A percentile compares a stretch with the other conserved stretches of the same genome.
These are phyloP conservation scores for Channa maculata DNA, from an alignment of 2,113 vertebrate genomes.

Conservation along the genomic window DNA sequence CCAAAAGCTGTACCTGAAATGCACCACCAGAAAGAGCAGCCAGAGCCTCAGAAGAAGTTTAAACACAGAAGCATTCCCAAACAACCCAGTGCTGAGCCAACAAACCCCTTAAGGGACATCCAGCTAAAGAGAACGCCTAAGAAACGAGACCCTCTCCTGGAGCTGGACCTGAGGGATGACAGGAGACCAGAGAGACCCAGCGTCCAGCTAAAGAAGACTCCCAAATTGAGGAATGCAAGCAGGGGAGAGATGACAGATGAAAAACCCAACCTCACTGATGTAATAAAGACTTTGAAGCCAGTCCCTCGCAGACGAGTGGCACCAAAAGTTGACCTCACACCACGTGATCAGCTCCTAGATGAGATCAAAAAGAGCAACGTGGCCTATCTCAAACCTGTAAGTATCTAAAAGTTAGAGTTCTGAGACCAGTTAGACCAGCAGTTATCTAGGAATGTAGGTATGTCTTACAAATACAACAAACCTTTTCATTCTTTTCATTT, in stretches of 20 bases:
- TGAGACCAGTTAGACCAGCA: neutral
- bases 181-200: slow-evolving; percentile 82
- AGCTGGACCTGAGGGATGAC: slow-evolving; percentile 74
- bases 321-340: slow-evolving; percentile 90
- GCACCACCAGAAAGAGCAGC: slow-evolving; percentile 21
- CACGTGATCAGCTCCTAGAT: slow-evolving; percentile 90
- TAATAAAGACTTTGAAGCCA: slow-evolving; percentile 94
- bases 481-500: slow-evolving; percentile 6
- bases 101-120: slow-evolving; percentile 70
- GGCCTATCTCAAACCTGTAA: slow-evolving; percentile 91
- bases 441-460: too few relatives aligned
- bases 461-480: slow-evolving; percentile 3
- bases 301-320: slow-evolving; percentile 89
- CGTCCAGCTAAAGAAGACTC: slow-evolving; percentile 80
- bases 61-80: slow-evolving; percentile 57
- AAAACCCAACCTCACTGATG: slow-evolving; percentile 89
- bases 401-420: slow-evolving; percentile 2
- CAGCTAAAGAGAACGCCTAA: slow-evolving; percentile 84
- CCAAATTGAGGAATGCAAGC: slow-evolving; percentile 47
- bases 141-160: slow-evolving; percentile 77
- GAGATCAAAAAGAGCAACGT: slow-evolving; percentile 95
- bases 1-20: neutral
- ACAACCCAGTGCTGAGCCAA: slow-evolving; percentile 44
- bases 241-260: slow-evolving; percentile 76
- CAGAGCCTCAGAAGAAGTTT: slow-evolving; percentile 49